Conservation (phyloP, 1,140 invertebrate genomes). For the Lepidotrigona ventralis region DNA sequence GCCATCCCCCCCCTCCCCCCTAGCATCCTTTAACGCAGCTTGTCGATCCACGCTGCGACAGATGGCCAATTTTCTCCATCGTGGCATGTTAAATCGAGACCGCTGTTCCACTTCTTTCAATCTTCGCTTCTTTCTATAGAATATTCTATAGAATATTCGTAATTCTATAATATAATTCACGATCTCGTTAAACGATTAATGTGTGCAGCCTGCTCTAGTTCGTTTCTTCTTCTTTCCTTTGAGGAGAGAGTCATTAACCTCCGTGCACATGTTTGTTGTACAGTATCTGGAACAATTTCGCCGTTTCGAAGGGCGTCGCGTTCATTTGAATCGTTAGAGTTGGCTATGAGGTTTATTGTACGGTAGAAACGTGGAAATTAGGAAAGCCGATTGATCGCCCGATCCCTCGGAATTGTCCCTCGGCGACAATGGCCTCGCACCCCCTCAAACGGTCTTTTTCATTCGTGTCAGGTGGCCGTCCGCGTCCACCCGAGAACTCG, state of each 20-base stretch:
- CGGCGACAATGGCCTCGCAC: constrained; percentile 46
- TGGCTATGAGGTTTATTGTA: neutral
- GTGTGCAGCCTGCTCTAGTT: neutral
- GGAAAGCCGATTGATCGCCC: constrained; percentile 60
- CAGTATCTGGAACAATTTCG: neutral
- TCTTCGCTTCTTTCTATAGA: neutral
- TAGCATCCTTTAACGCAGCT: constrained; percentile 1
- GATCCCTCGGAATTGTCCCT: constrained; percentile 38
- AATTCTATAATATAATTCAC: neutral
- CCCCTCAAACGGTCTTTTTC: constrained; percentile 31
- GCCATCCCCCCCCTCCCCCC: too few relatives aligned
- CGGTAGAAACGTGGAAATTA: constrained; percentile 47
- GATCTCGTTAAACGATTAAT: neutral
- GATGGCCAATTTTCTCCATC: neutral
- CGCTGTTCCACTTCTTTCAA: neutral
- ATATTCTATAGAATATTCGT: neutral
- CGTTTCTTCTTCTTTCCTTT: neutral
- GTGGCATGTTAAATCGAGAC: neutral
- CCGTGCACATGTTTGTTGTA: neutral
- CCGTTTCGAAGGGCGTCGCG: neutral
- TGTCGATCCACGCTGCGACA: neutral
- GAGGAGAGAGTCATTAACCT: neutral
- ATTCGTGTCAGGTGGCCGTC: constrained; percentile 56
- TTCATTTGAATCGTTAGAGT: neutral
- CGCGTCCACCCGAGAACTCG: constrained; percentile 22